phyloP scores from a whole-genome alignment of 1,140 invertebrate species.

The Calliphora vicina region DNA sequence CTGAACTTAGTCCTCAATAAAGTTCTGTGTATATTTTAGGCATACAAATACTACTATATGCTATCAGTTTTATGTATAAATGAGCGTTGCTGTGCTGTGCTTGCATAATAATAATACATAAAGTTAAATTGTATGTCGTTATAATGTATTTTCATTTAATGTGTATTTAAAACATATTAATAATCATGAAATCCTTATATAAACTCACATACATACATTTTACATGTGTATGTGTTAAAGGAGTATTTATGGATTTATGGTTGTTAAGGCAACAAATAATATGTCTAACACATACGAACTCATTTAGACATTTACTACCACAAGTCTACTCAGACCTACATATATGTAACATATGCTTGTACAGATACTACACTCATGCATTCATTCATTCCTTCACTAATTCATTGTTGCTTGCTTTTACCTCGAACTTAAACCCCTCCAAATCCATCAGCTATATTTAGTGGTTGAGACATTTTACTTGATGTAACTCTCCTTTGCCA shows the following conservation, averaged over 20 bases:
- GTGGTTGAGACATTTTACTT: not conserved
- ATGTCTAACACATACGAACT: not conserved
- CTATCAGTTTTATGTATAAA: too few relatives aligned
- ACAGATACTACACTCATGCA: not conserved
- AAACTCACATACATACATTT: too few relatives aligned
- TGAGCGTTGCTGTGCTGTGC: too few relatives aligned
- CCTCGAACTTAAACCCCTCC: not conserved
- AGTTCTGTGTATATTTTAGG: too few relatives aligned
- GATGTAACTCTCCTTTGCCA: not conserved
- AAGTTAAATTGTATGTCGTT: too few relatives aligned
- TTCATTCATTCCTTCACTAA: not conserved
- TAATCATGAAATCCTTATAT: not conserved
- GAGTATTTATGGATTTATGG: not conserved
- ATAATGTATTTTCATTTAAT: too few relatives aligned
- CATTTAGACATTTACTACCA: not conserved
- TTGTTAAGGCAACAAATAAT: not conserved
- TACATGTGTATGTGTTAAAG: too few relatives aligned
- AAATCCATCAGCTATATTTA: constrained; percentile 2
- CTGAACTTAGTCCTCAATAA: too few relatives aligned
- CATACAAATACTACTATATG: too few relatives aligned
- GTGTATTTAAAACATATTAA: not conserved
- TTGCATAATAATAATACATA: too few relatives aligned
- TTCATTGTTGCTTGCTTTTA: not conserved
- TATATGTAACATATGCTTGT: not conserved
- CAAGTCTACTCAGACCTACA: not conserved